Base-by-base conservation (phyloP, 2,888 invertebrate species). In the Gymnoscelis rufifasciata region DNA sequence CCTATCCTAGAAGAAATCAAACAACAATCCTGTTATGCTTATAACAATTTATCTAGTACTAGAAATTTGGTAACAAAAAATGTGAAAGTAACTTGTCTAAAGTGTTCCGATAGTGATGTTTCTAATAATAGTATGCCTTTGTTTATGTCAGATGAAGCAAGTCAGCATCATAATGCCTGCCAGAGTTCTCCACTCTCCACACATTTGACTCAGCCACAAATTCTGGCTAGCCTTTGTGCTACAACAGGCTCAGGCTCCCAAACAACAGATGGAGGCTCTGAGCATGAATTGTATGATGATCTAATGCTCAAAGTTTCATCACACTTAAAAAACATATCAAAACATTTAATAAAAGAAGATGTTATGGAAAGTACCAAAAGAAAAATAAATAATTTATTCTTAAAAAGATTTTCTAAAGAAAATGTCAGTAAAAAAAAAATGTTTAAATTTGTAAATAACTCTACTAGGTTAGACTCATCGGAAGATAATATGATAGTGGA, bases 271-370 rank as follows among this genome's bases (percentile, higher is more conserved):
- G 58, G 55, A 37, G 57, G 59, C 35, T 46, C 56, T 38, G 55
- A 54, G 30, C 57, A 68, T 43, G 58, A 58, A 45, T 52, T 71
- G 5, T 81, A 77, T 57, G 62, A 73, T 53, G 67, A 76, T 29
- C 71, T 81, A 54, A 71, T 79, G 60, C 56, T 69, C 33, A 62
- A 71, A 40, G 66, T 80, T 14, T 70, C 78, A 10, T 49, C 51
- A 8, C 68, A 71, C 51, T 43, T 82, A 6, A 58, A 59, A 47
- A 60, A 60, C 27, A 14, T 54, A 1, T 57, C 65, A 24, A 68
- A 69, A 27, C 42, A 44, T n/a, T 52, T 71, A 29, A 47, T 65
- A 3, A 61, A 64, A 43, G 67, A 67, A 35, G 68, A 78, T 51
- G 48, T 69, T 30, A 62, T 71, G 55, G 58, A 66, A 26, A 66